A percentile compares a stretch with the other conserved stretches of the same genome.
Conservation (phyloP, 2,888 invertebrate genomes). For the Hirtodrosophila confusa region DNA sequence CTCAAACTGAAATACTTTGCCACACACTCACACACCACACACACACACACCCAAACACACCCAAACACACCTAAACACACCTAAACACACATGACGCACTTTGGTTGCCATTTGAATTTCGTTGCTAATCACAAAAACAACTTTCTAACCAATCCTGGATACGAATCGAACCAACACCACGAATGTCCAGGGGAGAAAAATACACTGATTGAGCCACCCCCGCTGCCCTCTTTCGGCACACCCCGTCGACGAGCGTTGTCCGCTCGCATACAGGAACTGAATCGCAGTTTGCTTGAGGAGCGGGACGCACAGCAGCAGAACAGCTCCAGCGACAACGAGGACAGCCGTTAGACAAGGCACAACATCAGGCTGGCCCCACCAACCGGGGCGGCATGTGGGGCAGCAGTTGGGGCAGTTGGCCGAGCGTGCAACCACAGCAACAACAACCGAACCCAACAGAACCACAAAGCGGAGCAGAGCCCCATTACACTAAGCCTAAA, state of each 20-base stretch:
- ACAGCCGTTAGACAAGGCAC: constrained; percentile 76
- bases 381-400: neutral
- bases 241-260: constrained; percentile 84
- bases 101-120: constrained; percentile 38
- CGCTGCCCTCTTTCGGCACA: constrained; percentile 83
- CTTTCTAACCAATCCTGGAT: constrained; percentile 38
- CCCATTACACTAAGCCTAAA: constrained; percentile 53
- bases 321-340: constrained; percentile 83
- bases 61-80: too few species aligned
- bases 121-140: constrained; percentile 52
- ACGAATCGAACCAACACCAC: neutral
- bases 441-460: constrained; percentile 55
- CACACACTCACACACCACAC: constrained; percentile 12
- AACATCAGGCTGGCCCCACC: neutral
- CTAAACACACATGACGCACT: constrained; percentile 28
- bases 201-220: constrained; percentile 91
- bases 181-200: constrained; percentile 90
- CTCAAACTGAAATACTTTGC: constrained; percentile 21
- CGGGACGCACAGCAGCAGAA: constrained; percentile 82
- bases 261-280: constrained; percentile 84
- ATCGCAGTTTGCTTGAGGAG: constrained; percentile 84
- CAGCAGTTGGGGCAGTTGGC: constrained; percentile 6
- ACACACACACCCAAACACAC: constrained; percentile 10
- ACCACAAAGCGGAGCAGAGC: constrained; percentile 29
- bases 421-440: constrained; percentile 59